These are phyloP conservation scores for Pyrrhia umbra DNA, from an alignment of 2,888 invertebrate genomes.

Conservation along the genomic window DNA sequence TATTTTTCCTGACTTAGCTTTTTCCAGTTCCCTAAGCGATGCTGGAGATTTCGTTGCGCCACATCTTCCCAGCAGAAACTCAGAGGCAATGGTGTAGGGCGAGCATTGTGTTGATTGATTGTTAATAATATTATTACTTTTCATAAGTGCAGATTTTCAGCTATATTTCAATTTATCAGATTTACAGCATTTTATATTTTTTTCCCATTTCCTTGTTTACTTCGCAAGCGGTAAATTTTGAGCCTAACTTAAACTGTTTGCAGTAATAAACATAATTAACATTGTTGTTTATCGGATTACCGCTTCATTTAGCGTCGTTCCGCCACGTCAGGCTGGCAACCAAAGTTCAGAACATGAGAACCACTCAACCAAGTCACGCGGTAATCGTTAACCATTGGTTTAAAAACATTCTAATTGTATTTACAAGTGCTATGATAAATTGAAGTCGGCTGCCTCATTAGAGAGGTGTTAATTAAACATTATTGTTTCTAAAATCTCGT, in stretches of 20 bases:
- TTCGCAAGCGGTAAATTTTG: constrained; percentile 19
- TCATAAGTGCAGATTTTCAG: neutral
- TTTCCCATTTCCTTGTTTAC: constrained; percentile 25
- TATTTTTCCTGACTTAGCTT: too few species aligned
- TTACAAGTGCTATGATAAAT: constrained; percentile 39
- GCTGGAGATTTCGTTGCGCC: too few species aligned
- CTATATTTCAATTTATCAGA: neutral
- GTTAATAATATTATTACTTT: too few species aligned
- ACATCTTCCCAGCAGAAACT: too few species aligned
- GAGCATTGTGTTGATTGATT: too few species aligned
- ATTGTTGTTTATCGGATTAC: constrained; percentile 51
- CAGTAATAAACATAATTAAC: constrained; percentile 45
- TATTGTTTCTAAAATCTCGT: constrained; percentile 21
- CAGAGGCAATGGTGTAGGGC: too few species aligned
- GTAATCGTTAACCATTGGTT: constrained; percentile 43
- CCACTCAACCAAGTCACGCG: constrained; percentile 33
- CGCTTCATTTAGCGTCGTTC: constrained; percentile 37
- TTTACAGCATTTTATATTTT: neutral
- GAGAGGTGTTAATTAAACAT: constrained; percentile 23
- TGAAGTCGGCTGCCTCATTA: constrained; percentile 33
- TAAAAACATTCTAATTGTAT: constrained; percentile 57
- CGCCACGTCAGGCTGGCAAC: constrained; percentile 26
- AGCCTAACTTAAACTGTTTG: constrained; percentile 12
- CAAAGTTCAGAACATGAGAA: constrained; percentile 24
- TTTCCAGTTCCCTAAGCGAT: too few species aligned